Conservation (phyloP, 2,888 invertebrate genomes). For the Tryphoninae sp. region DNA sequence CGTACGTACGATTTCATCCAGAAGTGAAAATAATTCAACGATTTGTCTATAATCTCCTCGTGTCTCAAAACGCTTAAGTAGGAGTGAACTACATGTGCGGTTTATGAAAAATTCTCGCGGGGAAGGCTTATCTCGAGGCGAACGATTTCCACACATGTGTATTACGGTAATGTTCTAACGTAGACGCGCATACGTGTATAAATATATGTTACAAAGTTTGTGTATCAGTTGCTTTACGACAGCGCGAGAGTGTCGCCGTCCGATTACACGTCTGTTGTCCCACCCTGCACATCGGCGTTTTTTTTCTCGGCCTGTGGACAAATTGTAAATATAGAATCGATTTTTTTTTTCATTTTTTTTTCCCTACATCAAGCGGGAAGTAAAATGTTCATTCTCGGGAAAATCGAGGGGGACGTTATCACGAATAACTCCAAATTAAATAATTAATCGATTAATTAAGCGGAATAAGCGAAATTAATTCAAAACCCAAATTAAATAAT, state of each 20-base stretch:
- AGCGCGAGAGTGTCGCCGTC: conserved; percentile 1
- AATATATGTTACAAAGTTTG: not conserved
- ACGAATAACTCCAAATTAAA: not conserved
- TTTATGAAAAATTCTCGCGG: conserved; percentile 24
- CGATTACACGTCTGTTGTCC: conserved; percentile 19
- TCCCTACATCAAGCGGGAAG: conserved; percentile 10
- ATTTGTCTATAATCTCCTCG: too few relatives aligned
- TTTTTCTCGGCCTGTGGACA: not conserved
- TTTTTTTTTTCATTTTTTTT: not conserved
- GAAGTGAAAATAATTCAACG: not conserved
- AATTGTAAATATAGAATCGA: conserved; percentile 16
- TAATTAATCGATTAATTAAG: not conserved
- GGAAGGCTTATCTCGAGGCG: conserved; percentile 15
- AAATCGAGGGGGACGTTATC: conserved; percentile 33
- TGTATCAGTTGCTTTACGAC: not conserved
- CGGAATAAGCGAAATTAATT: too few relatives aligned
- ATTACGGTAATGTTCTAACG: not conserved
- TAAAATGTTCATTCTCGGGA: conserved; percentile 37
- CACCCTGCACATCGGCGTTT: not conserved
- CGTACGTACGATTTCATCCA: not conserved
- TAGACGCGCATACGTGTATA: not conserved
- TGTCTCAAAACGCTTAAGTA: too few relatives aligned
- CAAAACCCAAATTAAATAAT: too few relatives aligned
- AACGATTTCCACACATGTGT: conserved; percentile 22
- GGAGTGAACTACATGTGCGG: not conserved